Evolutionary conservation across 2,113 vertebrate species (phyloP).

Genomic region (Tricholaema leucomelas): DNA sequence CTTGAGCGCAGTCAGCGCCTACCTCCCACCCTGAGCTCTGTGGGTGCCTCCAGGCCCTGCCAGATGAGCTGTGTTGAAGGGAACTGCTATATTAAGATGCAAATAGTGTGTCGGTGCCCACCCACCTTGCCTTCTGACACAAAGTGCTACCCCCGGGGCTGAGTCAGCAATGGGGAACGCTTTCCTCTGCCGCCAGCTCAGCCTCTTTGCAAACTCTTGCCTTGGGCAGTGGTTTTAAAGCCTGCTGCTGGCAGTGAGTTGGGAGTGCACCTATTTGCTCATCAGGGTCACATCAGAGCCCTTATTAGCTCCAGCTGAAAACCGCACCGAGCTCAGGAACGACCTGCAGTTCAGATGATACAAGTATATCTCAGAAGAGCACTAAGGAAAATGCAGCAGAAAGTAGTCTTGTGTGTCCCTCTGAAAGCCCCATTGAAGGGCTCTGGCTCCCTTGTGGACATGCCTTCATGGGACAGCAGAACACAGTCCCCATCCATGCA

Average conservation of each 20-base stretch:
- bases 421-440: constrained; percentile 63
- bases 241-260: not conserved
- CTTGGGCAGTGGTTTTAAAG: not conserved
- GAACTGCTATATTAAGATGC: not conserved
- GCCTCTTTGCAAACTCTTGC: not conserved
- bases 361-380: not conserved
- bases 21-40: not conserved
- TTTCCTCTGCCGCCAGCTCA: not conserved
- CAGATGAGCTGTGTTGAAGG: not conserved
- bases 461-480: constrained; percentile 41
- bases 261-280: not conserved
- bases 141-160: not conserved
- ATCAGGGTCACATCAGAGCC: not conserved
- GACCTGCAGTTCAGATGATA: constrained; percentile 29
- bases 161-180: not conserved
- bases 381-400: constrained; percentile 11
- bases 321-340: not conserved
- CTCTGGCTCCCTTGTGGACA: constrained; percentile 19
- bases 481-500: constrained; percentile 56
- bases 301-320: not conserved
- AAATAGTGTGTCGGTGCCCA: not conserved
- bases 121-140: not conserved
- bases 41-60: not conserved
- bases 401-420: constrained; percentile 49
- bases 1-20: not conserved